phyloP scores from a whole-genome alignment of 2,888 invertebrate species.

The Beris chalybata region DNA sequence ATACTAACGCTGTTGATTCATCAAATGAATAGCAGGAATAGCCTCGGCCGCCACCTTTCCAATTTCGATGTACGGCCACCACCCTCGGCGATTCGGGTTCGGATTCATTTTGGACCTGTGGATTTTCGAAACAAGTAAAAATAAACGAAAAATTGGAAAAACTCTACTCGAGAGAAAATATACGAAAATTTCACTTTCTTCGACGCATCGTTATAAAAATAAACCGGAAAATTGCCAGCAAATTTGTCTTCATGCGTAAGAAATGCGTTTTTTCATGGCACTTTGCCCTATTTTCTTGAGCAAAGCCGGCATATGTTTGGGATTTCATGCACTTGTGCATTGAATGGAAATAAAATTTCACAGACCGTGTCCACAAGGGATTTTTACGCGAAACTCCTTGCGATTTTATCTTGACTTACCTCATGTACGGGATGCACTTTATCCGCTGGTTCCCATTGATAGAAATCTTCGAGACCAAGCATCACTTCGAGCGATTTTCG shows the following conservation, averaged over 20 bases:
- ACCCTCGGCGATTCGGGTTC: constrained; percentile 52
- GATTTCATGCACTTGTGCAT: too few species aligned
- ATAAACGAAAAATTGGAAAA: background rate
- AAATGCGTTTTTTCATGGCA: too few species aligned
- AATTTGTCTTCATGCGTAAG: too few species aligned
- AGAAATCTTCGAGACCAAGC: constrained; percentile 61
- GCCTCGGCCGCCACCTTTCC: constrained; percentile 41
- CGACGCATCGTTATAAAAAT: constrained; percentile 26
- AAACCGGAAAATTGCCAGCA: constrained; percentile 27
- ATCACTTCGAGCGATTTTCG: constrained; percentile 81
- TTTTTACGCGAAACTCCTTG: background rate
- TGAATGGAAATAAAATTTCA: too few species aligned
- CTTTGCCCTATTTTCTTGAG: too few species aligned
- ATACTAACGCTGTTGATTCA: constrained; percentile 46
- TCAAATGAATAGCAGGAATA: constrained; percentile 49
- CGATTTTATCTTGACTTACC: constrained; percentile 48
- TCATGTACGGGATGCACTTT: constrained; percentile 56
- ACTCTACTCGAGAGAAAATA: constrained; percentile 10
- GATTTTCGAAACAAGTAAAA: constrained; percentile 15
- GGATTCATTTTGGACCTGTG: constrained; percentile 51
- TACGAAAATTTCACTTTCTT: constrained; percentile 28
- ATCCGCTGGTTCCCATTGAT: constrained; percentile 55
- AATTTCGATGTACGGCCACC: constrained; percentile 25
- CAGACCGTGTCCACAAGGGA: background rate
- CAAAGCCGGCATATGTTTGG: too few species aligned